Evolutionary conservation across 2,113 vertebrate genomes (phyloP).

Genomic region (Salminus brasiliensis): DNA sequence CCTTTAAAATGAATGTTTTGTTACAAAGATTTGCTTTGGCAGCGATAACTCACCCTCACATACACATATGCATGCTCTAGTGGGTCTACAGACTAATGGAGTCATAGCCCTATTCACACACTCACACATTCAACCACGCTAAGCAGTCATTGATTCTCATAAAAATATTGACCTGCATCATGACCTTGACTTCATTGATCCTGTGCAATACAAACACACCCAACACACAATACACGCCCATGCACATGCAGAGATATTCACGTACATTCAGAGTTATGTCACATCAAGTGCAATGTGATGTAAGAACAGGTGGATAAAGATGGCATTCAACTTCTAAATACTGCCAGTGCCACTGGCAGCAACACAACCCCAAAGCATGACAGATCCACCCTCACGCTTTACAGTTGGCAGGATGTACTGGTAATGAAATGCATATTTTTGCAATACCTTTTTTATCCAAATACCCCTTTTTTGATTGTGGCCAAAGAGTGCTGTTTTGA

Average conservation of each 20-base stretch:
- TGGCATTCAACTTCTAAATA: neutral
- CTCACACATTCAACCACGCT: neutral
- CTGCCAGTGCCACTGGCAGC: too few species aligned
- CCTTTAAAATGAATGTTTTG: too few species aligned
- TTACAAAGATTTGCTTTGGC: neutral
- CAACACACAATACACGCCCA: neutral
- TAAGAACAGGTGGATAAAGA: neutral
- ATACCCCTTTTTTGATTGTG: too few species aligned
- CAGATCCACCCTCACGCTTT: too few species aligned
- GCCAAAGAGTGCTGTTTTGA: too few species aligned
- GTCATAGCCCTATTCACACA: neutral
- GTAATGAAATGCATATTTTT: too few species aligned
- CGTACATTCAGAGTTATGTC: conserved; percentile 21
- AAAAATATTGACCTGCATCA: conserved; percentile 36
- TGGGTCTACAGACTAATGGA: neutral
- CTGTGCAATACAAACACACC: neutral
- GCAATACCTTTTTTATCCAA: too few species aligned
- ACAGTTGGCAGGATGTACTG: too few species aligned
- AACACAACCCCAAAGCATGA: too few species aligned
- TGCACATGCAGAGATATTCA: too few species aligned
- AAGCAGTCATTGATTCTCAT: conserved; percentile 12
- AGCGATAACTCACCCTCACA: neutral
- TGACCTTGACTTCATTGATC: conserved; percentile 45
- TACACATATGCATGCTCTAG: neutral
- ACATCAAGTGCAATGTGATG: neutral